Evolutionary conservation across 2,797 vertebrate species (phyloP).

Genomic region (Meda fulgida): DNA sequence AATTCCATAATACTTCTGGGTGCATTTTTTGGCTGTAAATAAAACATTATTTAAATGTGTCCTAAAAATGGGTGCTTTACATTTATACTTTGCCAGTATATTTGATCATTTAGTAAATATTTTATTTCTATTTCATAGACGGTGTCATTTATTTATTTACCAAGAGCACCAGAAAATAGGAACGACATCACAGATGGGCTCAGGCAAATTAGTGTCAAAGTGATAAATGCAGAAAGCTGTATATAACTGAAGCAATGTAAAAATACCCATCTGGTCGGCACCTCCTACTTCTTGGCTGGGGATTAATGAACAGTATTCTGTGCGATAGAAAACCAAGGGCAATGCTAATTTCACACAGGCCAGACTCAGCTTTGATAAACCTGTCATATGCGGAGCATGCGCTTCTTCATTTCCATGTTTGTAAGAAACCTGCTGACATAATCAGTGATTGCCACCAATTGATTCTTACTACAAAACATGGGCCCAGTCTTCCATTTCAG

Average conservation of each 20-base stretch:
- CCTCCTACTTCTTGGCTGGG: slow-evolving; percentile 57
- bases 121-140: slow-evolving; percentile 34
- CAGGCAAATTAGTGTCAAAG: slow-evolving; percentile 66
- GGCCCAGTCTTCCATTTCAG: background rate
- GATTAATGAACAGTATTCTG: slow-evolving; percentile 61
- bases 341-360: slow-evolving; percentile 61
- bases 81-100: slow-evolving; percentile 46
- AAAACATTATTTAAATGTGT: slow-evolving; percentile 63
- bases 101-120: slow-evolving; percentile 38
- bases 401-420: slow-evolving; percentile 38
- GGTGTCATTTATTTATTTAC: slow-evolving; percentile 48
- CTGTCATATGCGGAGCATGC: slow-evolving; percentile 44
- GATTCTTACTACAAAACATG: background rate
- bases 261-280: slow-evolving; percentile 65
- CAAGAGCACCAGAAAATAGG: slow-evolving; percentile 50
- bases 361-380: slow-evolving; percentile 38
- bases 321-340: slow-evolving; percentile 58
- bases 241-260: slow-evolving; percentile 62
- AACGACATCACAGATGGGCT: slow-evolving; percentile 65
- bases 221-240: slow-evolving; percentile 65
- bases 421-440: slow-evolving; percentile 31
- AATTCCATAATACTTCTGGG: slow-evolving; percentile 55
- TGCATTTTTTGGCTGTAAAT: slow-evolving; percentile 62
- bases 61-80: slow-evolving; percentile 29
- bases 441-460: slow-evolving; percentile 18